phyloP scores from a whole-genome alignment of 1,140 invertebrate genomes.

The Copidosoma floridanum region DNA sequence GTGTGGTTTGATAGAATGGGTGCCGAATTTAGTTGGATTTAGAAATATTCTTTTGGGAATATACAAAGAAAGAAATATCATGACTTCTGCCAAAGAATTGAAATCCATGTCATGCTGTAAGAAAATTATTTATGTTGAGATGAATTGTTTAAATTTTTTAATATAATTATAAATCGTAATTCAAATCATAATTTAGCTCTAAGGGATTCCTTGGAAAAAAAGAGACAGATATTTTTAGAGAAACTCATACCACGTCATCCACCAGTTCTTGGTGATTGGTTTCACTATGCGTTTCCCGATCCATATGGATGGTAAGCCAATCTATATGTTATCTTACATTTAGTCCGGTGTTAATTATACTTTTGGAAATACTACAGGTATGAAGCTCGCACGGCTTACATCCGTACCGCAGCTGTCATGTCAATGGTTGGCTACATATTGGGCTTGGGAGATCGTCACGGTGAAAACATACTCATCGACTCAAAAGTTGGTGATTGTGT shows the following conservation, averaged over 20 bases:
- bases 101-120: constrained; percentile 60
- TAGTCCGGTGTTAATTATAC: too few relatives aligned
- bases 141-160: too few relatives aligned
- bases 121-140: not conserved
- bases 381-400: constrained; percentile 81
- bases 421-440: constrained; percentile 97
- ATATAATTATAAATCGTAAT: too few relatives aligned
- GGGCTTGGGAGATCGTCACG: constrained; percentile 95
- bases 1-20: constrained; percentile 94
- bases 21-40: constrained; percentile 81
- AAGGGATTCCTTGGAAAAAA: constrained; percentile 67
- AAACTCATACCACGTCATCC: constrained; percentile 75
- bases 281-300: constrained; percentile 82
- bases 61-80: constrained; percentile 68
- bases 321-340: not conserved
- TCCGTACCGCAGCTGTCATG: constrained; percentile 93
- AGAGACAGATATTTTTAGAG: constrained; percentile 71
- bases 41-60: constrained; percentile 70
- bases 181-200: too few relatives aligned
- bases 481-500: constrained; percentile 87
- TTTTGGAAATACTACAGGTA: constrained; percentile 59
- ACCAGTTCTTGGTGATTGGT: constrained; percentile 89
- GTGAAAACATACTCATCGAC: constrained; percentile 96
- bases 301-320: constrained; percentile 78
- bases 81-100: constrained; percentile 58